Base-by-base conservation (phyloP, 1,140 invertebrate species). In the Sitodiplosis mosellana region DNA sequence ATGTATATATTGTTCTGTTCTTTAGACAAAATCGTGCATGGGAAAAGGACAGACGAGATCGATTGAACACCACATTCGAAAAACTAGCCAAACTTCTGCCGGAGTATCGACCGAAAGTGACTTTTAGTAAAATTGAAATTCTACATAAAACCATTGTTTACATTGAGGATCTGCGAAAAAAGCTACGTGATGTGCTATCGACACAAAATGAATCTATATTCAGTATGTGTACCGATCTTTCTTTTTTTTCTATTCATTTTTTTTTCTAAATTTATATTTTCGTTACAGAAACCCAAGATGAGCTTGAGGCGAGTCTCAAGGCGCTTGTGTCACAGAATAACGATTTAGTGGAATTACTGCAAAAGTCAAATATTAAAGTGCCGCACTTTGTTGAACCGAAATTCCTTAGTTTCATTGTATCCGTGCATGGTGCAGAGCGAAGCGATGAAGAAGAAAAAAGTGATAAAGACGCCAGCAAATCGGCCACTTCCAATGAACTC, bases 31-130 rank as follows among this genome's bases (percentile, higher is more conserved):
- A 59, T 49, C 56, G 65, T 50, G 54, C 61, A 55, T 73, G 69
- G 66, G 71, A 73, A 57, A 64, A 66, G 54, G 60, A 66, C 34
- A 52, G 71, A 22, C 53, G 71, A 52, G 63, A 70, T 48, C 59
- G 68, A 49, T 53, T 73, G 12, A 71, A 72, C 37, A 59, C 61
- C 12, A 58, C 56, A 18, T 73, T 74, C 56, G 54, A 58, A 17
- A 56, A 58, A 33, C 52, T 74, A 27, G 55, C 59, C 34, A 62
- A 66, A 54, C 51, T 70, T 3, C 53, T 74, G 17, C 71, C 71
- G 10, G 61, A 62, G 45, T 64, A 70, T 55, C 66, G 71, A 53
- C 65, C 68, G 14, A 61, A 67, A 10, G 48, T 60, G 8, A 60
- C 54, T 10, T 46, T 59, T 5, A 62, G 62, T 20, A 71, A 71